phyloP scores from a whole-genome alignment of 2,797 vertebrate species.

The Acanthiza pusilla region DNA sequence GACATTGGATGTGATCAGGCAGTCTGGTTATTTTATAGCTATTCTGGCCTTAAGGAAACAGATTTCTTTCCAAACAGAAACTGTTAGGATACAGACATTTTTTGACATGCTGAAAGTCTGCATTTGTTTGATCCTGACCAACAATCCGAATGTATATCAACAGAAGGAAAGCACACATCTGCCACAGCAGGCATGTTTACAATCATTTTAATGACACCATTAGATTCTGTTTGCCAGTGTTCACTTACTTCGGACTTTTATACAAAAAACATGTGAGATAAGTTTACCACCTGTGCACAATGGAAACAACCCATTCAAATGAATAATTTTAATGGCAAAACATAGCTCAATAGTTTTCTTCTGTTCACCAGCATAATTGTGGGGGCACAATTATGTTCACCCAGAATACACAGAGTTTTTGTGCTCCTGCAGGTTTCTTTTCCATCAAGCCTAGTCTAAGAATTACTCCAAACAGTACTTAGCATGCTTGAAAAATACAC shows the following conservation, averaged over 20 bases:
- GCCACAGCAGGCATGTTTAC: constrained; percentile 72
- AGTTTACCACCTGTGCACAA: constrained; percentile 69
- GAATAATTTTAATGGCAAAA: constrained; percentile 44
- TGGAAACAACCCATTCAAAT: constrained; percentile 43
- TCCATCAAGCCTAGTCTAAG: neutral
- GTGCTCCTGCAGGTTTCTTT: neutral
- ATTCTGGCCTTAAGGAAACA: constrained; percentile 65
- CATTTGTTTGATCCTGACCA: constrained; percentile 74
- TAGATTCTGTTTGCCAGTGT: constrained; percentile 61
- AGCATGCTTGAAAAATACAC: neutral
- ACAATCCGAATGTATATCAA: constrained; percentile 60
- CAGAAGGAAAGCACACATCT: constrained; percentile 69
- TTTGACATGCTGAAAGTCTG: constrained; percentile 64
- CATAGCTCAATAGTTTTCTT: constrained; percentile 35
- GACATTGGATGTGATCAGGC: constrained; percentile 55
- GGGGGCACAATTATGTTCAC: neutral
- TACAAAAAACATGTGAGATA: constrained; percentile 61
- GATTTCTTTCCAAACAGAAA: constrained; percentile 68
- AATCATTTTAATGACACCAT: constrained; percentile 76
- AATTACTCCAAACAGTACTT: neutral
- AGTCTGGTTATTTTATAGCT: constrained; percentile 73
- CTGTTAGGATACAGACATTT: constrained; percentile 62
- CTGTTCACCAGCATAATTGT: constrained; percentile 19
- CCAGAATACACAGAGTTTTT: constrained; percentile 13
- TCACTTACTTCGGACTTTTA: constrained; percentile 57